phyloP scores from a whole-genome alignment of 2,888 invertebrate genomes.

The Dorcus hopei region DNA sequence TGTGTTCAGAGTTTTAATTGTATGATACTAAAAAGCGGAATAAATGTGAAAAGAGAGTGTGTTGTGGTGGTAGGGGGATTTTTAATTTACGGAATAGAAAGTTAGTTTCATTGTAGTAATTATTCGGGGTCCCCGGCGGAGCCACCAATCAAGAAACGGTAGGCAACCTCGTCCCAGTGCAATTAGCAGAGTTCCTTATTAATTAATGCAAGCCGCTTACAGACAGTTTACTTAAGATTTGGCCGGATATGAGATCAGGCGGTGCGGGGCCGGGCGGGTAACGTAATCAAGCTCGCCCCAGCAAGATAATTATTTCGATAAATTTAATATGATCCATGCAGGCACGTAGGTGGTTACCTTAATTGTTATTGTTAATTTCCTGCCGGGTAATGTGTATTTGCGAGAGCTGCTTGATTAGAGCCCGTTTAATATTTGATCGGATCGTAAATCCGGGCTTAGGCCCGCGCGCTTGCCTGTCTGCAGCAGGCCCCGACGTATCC shows the following conservation, averaged over 20 bases:
- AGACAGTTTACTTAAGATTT: conserved; percentile 49
- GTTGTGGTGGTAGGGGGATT: conserved; percentile 4
- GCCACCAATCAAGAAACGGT: conserved; percentile 38
- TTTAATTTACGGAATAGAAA: conserved; percentile 25
- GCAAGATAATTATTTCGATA: conserved; percentile 49
- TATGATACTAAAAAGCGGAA: too few relatives aligned
- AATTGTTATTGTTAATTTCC: conserved; percentile 50
- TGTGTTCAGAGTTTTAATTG: too few relatives aligned
- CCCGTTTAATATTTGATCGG: conserved; percentile 36
- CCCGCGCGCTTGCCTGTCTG: neutral
- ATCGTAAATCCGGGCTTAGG: conserved; percentile 29
- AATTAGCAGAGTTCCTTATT: conserved; percentile 52
- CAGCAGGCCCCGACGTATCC: conserved; percentile 7
- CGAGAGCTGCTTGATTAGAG: conserved; percentile 34
- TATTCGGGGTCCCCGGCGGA: conserved; percentile 35
- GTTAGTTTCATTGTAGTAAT: conserved; percentile 39
- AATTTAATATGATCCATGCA: conserved; percentile 48
- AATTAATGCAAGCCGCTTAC: conserved; percentile 51
- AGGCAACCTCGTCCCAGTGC: conserved; percentile 45
- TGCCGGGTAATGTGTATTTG: conserved; percentile 31
- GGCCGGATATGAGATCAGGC: conserved; percentile 43
- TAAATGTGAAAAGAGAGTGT: neutral
- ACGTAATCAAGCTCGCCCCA: conserved; percentile 42
- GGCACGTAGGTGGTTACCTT: conserved; percentile 44
- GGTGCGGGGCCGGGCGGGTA: conserved; percentile 22